Conservation (phyloP, 2,113 vertebrate genomes). For the Coryphaenoides rupestris region DNA sequence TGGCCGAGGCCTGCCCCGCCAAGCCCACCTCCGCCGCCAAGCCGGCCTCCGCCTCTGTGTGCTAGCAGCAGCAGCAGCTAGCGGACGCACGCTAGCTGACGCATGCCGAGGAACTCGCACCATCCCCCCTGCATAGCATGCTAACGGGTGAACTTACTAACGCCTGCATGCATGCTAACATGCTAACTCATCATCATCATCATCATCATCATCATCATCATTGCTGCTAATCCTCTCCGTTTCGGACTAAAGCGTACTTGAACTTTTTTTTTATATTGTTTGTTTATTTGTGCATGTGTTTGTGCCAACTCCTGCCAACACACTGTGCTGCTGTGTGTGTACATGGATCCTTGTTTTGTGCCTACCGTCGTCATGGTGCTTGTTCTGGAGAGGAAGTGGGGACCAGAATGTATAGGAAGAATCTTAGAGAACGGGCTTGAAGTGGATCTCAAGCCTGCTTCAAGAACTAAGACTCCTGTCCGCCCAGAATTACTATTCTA, state of each 20-base stretch:
- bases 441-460: too few relatives aligned
- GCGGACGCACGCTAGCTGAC: constrained; percentile 10
- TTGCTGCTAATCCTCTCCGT: neutral
- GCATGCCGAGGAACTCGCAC: constrained; percentile 1
- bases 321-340: constrained; percentile 21
- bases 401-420: constrained; percentile 2
- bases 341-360: constrained; percentile 28
- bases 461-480: too few relatives aligned
- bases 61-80: constrained; percentile 72
- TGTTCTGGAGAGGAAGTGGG: constrained; percentile 32
- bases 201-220: neutral
- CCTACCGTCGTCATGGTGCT: constrained; percentile 37
- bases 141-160: constrained; percentile 10
- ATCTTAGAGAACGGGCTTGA: too few relatives aligned
- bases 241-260: constrained; percentile 23
- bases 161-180: constrained; percentile 12
- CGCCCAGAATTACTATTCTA: too few relatives aligned
- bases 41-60: constrained; percentile 71
- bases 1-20: neutral
- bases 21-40: constrained; percentile 2
- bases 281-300: constrained; percentile 29
- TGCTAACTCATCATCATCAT: neutral
- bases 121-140: constrained; percentile 15
- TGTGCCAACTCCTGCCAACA: constrained; percentile 28
- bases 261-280: constrained; percentile 27